A percentile compares a stretch with the other conserved stretches of the same genome.
Evolutionary conservation across 2,113 vertebrate genomes (phyloP).

Genomic region (Athene cunicularia): DNA sequence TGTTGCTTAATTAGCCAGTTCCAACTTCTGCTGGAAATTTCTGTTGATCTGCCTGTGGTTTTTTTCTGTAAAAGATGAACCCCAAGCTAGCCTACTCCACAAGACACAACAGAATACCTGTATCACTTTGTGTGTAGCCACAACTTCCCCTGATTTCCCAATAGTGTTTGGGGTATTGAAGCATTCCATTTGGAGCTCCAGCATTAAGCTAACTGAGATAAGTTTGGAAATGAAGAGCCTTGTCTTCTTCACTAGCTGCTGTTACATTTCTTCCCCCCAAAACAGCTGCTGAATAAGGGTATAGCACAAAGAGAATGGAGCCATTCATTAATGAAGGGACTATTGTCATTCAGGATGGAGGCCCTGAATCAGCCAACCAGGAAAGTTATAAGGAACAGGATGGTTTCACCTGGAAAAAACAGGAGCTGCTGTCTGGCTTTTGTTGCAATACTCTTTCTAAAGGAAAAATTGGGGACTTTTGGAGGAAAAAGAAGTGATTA

Average conservation of each 20-base stretch:
- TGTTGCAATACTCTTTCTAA: background rate
- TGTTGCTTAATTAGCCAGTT: background rate
- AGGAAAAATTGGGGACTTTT: background rate
- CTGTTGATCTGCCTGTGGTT: background rate
- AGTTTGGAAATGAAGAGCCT: background rate
- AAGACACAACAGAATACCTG: background rate
- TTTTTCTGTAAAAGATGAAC: background rate
- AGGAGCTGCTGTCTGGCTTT: background rate
- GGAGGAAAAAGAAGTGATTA: background rate
- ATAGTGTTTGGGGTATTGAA: background rate
- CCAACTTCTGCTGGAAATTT: background rate
- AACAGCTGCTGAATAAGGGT: background rate
- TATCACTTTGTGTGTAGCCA: background rate
- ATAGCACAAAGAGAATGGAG: background rate
- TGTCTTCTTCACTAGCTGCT: background rate
- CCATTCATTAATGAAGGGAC: background rate
- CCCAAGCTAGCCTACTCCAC: background rate
- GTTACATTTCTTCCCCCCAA: background rate
- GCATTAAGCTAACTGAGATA: background rate
- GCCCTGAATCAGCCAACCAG: background rate
- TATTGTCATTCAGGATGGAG: background rate
- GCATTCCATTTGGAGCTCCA: background rate
- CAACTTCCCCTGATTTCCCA: background rate
- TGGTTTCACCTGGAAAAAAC: background rate
- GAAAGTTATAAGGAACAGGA: background rate